Conservation (phyloP, 92 coral and sea anemone species). For the Parazoanthus swiftii region DNA sequence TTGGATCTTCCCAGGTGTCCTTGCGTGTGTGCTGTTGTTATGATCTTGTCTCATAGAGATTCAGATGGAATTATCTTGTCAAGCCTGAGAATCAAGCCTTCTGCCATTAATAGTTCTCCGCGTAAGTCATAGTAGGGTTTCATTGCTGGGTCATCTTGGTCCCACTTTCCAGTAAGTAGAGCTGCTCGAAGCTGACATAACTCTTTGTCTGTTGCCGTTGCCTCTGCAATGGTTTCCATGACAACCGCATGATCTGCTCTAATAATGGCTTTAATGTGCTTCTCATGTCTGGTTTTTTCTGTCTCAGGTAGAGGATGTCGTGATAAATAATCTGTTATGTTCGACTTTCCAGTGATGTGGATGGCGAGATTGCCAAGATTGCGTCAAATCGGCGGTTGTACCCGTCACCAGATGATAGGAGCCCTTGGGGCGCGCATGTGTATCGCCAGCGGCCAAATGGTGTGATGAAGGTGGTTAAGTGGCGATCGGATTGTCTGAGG, state of each 20-base stretch:
- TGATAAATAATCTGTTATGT: slow-evolving; percentile 54
- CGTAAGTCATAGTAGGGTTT: slow-evolving; percentile 57
- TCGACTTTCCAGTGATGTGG: slow-evolving; percentile 60
- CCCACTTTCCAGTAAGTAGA: slow-evolving; percentile 49
- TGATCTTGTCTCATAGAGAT: slow-evolving; percentile 52
- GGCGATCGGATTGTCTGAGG: too few species aligned
- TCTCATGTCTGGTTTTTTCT: slow-evolving; percentile 37
- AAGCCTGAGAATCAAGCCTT: slow-evolving; percentile 51
- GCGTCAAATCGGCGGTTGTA: too few species aligned
- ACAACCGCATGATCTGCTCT: slow-evolving; percentile 59
- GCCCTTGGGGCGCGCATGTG: too few species aligned
- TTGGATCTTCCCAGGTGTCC: slow-evolving; percentile 49
- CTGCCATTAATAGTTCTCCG: slow-evolving; percentile 55
- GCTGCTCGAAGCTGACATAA: slow-evolving; percentile 45
- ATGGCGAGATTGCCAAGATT: too few species aligned
- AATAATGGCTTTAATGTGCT: slow-evolving; percentile 51
- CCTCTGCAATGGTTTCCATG: slow-evolving; percentile 51
- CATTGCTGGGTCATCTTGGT: slow-evolving; percentile 40
- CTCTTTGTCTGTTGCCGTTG: slow-evolving; percentile 41
- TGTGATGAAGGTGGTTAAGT: too few species aligned
- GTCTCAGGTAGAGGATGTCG: slow-evolving; percentile 51
- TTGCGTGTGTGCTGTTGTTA: slow-evolving; percentile 53
- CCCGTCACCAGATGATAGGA: too few species aligned
- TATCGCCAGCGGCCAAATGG: too few species aligned
- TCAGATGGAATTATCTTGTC: slow-evolving; percentile 62